A percentile compares a stretch with the other conserved stretches of the same genome.
Evolutionary conservation across 2,797 vertebrate species (phyloP).

Genomic region (Pangasius larnaudii): DNA sequence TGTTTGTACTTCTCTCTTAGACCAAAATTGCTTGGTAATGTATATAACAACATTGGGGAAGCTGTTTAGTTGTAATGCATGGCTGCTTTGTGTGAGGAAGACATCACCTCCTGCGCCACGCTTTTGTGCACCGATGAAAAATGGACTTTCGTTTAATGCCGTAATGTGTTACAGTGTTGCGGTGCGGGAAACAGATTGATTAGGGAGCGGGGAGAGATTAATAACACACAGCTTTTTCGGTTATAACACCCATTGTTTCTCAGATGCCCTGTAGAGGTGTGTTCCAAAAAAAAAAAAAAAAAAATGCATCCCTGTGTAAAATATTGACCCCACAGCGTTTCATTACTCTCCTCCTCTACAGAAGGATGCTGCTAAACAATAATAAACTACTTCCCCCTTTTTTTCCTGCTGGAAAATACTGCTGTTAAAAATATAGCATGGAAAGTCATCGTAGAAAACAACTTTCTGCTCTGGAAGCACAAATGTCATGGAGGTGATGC

Average conservation of each 20-base stretch:
- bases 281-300: conserved; percentile 29
- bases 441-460: conserved; percentile 80
- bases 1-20: conserved; percentile 64
- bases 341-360: conserved; percentile 89
- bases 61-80: conserved; percentile 67
- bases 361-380: conserved; percentile 87
- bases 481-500: conserved; percentile 76
- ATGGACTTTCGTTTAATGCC: conserved; percentile 75
- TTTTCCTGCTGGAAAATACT: conserved; percentile 63
- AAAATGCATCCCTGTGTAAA: conserved; percentile 94
- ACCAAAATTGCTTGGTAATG: conserved; percentile 61
- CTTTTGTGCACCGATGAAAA: conserved; percentile 75
- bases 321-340: conserved; percentile 90
- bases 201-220: conserved; percentile 83
- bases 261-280: conserved; percentile 80
- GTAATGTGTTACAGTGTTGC: conserved; percentile 76
- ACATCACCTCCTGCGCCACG: conserved; percentile 74
- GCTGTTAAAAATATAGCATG: conserved; percentile 64
- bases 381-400: conserved; percentile 85
- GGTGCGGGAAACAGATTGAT: conserved; percentile 87
- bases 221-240: conserved; percentile 85
- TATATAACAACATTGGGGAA: conserved; percentile 71
- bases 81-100: conserved; percentile 70
- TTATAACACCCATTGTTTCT: conserved; percentile 94
- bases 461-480: conserved; percentile 71